A percentile compares a stretch with the other conserved stretches of the same genome.
These are phyloP conservation scores for Zaprionus tsacasi DNA, from an alignment of 1,140 invertebrate species.

Conservation along the genomic window DNA sequence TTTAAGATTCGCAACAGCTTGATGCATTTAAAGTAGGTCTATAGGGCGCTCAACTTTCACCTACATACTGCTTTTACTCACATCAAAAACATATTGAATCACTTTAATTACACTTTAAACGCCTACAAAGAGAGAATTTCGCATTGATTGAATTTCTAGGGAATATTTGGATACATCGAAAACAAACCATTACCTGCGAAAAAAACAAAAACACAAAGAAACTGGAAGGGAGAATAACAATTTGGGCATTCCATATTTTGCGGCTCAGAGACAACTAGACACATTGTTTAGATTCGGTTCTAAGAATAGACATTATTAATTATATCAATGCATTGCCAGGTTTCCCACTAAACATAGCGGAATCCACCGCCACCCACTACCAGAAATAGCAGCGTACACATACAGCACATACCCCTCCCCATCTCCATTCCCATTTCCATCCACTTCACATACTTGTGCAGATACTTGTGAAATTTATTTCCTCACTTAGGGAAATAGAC, in stretches of 20 bases:
- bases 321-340: constrained; percentile 45
- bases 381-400: constrained; percentile 14
- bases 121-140: background rate
- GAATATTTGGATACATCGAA: constrained; percentile 51
- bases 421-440: constrained; percentile 5
- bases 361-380: constrained; percentile 18
- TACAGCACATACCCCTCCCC: background rate
- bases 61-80: background rate
- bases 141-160: constrained; percentile 53
- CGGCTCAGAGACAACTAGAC: background rate
- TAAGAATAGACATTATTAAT: constrained; percentile 52
- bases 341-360: constrained; percentile 43
- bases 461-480: constrained; percentile 48
- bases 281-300: constrained; percentile 41
- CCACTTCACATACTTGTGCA: constrained; percentile 17
- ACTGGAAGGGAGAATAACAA: constrained; percentile 1
- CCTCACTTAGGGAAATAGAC: constrained; percentile 36
- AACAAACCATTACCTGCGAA: constrained; percentile 62
- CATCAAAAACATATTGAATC: background rate
- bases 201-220: background rate
- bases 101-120: constrained; percentile 14
- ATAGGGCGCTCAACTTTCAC: too few species aligned
- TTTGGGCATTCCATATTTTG: constrained; percentile 8
- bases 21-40: too few species aligned
- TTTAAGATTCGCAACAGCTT: too few species aligned